These are phyloP conservation scores for Nyctibius grandis DNA, from an alignment of 2,797 vertebrate genomes.

Conservation along the genomic window DNA sequence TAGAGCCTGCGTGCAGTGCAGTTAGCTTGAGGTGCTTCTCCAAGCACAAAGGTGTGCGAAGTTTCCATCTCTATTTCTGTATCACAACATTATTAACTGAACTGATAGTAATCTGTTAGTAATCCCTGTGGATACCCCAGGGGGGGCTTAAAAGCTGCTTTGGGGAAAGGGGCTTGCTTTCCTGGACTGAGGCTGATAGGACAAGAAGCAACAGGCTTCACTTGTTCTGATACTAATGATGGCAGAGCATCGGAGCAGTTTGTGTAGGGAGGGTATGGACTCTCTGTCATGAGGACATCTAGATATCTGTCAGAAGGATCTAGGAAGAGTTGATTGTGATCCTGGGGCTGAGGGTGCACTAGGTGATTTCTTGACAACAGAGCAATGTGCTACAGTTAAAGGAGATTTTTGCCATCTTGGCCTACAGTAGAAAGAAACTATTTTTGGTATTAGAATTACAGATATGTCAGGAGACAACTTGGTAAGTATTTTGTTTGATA, in stretches of 20 bases:
- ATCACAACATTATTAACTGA: neutral
- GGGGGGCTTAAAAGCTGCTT: neutral
- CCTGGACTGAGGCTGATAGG: neutral
- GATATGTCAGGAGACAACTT: neutral
- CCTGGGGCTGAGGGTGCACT: neutral
- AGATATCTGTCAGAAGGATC: neutral
- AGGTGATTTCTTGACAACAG: neutral
- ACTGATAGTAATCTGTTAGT: neutral
- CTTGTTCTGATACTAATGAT: neutral
- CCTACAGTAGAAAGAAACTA: neutral
- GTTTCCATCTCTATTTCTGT: neutral
- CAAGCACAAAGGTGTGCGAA: neutral
- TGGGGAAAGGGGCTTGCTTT: neutral
- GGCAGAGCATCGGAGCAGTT: neutral
- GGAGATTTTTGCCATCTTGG: neutral
- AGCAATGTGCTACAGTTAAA: neutral
- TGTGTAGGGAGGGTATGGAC: neutral
- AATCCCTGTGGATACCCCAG: accelerated
- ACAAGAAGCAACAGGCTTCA: neutral
- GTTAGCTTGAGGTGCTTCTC: neutral
- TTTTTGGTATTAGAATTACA: neutral
- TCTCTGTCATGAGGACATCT: neutral
- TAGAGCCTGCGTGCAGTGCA: neutral
- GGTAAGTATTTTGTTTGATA: neutral
- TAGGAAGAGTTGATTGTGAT: neutral